Percentiles rank a stretch among this genome's conserved stretches.
These are phyloP conservation scores for Andricus curvator DNA, from an alignment of 2,888 invertebrate genomes.

Conservation along the genomic window DNA sequence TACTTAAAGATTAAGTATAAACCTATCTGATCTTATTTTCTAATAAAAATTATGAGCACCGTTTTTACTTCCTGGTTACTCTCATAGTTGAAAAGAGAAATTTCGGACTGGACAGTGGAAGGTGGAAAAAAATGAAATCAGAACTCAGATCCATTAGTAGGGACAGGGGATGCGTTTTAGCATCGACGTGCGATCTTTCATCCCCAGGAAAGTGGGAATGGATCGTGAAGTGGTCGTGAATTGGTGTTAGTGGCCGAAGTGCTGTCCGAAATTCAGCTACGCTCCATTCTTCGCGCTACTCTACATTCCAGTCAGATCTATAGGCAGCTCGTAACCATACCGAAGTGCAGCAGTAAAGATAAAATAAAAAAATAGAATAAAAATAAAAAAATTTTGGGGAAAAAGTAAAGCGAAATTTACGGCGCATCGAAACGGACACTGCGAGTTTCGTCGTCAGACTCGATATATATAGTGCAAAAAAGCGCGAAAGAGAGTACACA, in stretches of 20 bases:
- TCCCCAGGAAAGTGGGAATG: constrained; percentile 59
- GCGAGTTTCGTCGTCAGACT: not conserved
- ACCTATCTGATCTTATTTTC: too few relatives aligned
- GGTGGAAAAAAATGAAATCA: constrained; percentile 52
- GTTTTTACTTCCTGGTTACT: not conserved
- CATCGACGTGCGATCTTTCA: constrained; percentile 73
- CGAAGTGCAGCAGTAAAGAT: constrained; percentile 46
- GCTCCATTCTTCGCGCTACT: constrained; percentile 57
- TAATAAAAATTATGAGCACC: not conserved
- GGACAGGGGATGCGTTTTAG: constrained; percentile 64
- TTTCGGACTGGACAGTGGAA: constrained; percentile 6
- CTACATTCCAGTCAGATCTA: constrained; percentile 59
- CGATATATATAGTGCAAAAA: not conserved
- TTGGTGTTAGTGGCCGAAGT: constrained; percentile 55
- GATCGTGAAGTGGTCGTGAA: constrained; percentile 58
- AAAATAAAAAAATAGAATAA: not conserved
- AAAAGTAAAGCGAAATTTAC: not conserved
- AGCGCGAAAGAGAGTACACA: not conserved
- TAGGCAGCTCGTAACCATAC: constrained; percentile 55
- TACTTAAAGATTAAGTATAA: too few relatives aligned
- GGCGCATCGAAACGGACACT: not conserved
- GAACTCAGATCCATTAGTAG: constrained; percentile 71
- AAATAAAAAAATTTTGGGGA: not conserved
- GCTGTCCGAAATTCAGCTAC: constrained; percentile 54
- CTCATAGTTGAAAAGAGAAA: not conserved